Conservation (phyloP, 2,888 invertebrate genomes). For the Pterobdella sp. region DNA sequence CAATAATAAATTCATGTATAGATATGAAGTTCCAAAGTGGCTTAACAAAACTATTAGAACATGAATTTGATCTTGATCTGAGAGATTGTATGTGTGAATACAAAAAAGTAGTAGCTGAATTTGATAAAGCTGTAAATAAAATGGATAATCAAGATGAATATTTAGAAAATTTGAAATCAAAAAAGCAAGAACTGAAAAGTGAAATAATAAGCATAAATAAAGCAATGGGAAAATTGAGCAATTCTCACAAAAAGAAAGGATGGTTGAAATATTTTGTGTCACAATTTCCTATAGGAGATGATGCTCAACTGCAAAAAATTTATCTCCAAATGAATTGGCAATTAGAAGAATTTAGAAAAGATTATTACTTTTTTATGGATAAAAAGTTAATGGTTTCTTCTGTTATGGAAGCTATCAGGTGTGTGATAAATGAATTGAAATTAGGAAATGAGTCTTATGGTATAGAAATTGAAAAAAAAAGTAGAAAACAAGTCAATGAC, state of each 20-base stretch:
- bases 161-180: neutral
- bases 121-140: neutral
- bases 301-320: conserved; percentile 13
- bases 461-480: conserved; percentile 18
- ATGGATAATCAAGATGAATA: neutral
- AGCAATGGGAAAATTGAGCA: conserved; percentile 6
- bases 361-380: neutral
- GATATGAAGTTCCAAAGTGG: neutral
- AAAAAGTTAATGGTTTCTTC: conserved; percentile 19
- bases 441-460: conserved; percentile 20
- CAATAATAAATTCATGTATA: neutral
- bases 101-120: neutral
- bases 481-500: neutral
- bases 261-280: conserved; percentile 1
- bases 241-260: neutral
- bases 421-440: conserved; percentile 17
- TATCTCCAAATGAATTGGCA: conserved; percentile 14
- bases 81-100: neutral
- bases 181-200: neutral
- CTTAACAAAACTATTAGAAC: conserved; percentile 8
- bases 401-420: conserved; percentile 19
- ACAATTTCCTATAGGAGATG: conserved; percentile 13
- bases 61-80: conserved; percentile 23
- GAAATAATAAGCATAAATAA: neutral
- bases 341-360: neutral